These are phyloP conservation scores for Malachius bipustulatus DNA, from an alignment of 2,888 invertebrate species.

Conservation along the genomic window DNA sequence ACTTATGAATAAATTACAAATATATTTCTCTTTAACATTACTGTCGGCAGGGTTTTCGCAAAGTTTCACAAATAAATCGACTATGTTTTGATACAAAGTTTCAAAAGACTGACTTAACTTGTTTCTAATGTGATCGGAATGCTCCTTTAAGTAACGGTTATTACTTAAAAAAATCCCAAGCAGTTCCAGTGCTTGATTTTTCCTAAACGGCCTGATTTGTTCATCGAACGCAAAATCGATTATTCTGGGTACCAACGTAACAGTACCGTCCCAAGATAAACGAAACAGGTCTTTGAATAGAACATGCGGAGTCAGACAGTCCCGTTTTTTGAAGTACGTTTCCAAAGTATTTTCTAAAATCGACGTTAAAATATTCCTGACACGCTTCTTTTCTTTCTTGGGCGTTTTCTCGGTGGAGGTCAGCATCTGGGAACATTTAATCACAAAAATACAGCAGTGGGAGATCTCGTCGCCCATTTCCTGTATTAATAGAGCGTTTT, in stretches of 20 bases:
- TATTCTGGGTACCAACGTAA: constrained; percentile 45
- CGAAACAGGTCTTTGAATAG: constrained; percentile 55
- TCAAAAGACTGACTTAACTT: constrained; percentile 38
- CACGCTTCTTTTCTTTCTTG: constrained; percentile 31
- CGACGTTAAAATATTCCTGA: constrained; percentile 35
- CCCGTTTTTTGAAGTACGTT: constrained; percentile 51
- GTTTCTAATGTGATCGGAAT: constrained; percentile 25
- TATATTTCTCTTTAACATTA: constrained; percentile 46
- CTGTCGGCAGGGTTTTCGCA: constrained; percentile 31
- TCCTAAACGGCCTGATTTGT: constrained; percentile 50
- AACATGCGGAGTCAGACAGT: constrained; percentile 50
- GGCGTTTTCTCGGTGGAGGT: constrained; percentile 33
- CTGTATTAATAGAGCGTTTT: constrained; percentile 51
- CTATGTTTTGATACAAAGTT: constrained; percentile 37
- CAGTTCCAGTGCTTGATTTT: constrained; percentile 56
- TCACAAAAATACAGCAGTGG: constrained; percentile 51
- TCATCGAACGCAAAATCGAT: constrained; percentile 48
- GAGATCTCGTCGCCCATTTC: constrained; percentile 54
- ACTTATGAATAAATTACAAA: constrained; percentile 42
- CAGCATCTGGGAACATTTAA: constrained; percentile 48
- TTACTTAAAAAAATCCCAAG: constrained; percentile 53
- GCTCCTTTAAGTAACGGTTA: constrained; percentile 37
- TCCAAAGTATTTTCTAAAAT: constrained; percentile 44
- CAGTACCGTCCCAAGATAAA: constrained; percentile 52
- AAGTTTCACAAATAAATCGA: constrained; percentile 33